These are phyloP conservation scores for Asobara japonica DNA, from an alignment of 1,140 invertebrate genomes.

Conservation along the genomic window DNA sequence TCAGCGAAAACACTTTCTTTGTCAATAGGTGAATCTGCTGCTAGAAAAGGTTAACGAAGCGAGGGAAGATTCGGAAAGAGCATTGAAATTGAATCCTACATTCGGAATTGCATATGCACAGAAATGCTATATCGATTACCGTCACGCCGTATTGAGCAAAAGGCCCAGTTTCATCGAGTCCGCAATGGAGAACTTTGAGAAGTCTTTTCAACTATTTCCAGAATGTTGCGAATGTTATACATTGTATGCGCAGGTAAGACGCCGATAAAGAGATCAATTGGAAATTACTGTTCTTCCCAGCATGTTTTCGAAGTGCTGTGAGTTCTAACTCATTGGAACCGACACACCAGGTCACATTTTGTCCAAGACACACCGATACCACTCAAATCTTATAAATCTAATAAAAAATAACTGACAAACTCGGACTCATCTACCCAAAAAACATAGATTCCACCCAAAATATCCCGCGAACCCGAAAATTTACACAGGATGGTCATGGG, in stretches of 20 bases:
- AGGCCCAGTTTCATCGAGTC: constrained; percentile 69
- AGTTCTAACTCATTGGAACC: too few species aligned
- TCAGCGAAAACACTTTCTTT: background rate
- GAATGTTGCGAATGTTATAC: constrained; percentile 86
- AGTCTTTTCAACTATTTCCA: constrained; percentile 82
- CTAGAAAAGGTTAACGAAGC: constrained; percentile 84
- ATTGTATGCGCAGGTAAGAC: constrained; percentile 82
- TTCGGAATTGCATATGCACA: constrained; percentile 88
- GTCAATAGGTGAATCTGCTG: constrained; percentile 79
- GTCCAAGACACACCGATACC: too few species aligned
- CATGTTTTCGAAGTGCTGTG: too few species aligned
- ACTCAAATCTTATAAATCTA: too few species aligned
- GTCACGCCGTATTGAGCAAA: constrained; percentile 70
- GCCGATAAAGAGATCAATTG: too few species aligned
- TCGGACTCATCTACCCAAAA: too few species aligned
- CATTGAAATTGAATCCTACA: constrained; percentile 81
- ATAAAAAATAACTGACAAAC: too few species aligned
- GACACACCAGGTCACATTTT: too few species aligned
- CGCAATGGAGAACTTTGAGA: constrained; percentile 78
- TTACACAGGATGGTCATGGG: too few species aligned
- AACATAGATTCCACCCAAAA: too few species aligned
- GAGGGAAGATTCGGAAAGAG: constrained; percentile 83
- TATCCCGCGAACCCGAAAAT: too few species aligned
- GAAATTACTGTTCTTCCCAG: too few species aligned
- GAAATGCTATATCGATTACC: constrained; percentile 87